phyloP scores from a whole-genome alignment of 2,797 vertebrate species.

The Gorsachius magnificus region DNA sequence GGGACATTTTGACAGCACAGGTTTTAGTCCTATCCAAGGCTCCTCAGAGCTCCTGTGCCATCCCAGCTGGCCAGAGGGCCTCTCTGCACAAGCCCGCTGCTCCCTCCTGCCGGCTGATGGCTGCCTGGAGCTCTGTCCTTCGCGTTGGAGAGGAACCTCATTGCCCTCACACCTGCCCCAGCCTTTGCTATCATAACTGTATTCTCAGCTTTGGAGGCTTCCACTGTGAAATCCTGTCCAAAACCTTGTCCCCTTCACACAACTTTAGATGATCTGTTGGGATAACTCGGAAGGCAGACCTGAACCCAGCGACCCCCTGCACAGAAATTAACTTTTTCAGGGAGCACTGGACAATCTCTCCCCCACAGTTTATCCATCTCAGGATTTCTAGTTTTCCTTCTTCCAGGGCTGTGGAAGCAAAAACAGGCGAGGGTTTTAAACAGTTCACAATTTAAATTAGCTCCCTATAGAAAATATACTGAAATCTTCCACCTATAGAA shows the following conservation, averaged over 20 bases:
- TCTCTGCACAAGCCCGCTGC: background rate
- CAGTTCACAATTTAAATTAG: background rate
- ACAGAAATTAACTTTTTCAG: background rate
- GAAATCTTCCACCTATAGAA: background rate
- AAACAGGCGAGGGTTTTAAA: background rate
- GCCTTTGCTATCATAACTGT: background rate
- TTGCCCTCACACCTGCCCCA: background rate
- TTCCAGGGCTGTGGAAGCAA: background rate
- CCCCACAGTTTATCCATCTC: background rate
- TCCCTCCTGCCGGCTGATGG: background rate
- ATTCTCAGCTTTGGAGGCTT: background rate
- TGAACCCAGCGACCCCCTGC: fast-evolving
- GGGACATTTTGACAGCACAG: background rate
- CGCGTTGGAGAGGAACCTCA: background rate
- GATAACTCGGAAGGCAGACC: background rate
- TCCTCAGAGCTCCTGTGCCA: background rate
- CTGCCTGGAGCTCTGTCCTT: background rate
- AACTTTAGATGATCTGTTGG: background rate
- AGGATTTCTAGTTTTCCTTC: background rate
- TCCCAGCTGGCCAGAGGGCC: background rate
- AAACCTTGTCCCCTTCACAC: background rate
- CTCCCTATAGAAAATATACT: background rate
- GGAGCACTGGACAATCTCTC: background rate
- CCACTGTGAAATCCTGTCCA: background rate
- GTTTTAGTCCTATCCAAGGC: background rate